Evolutionary conservation across 2,113 vertebrate genomes (phyloP), one percentile per base, ranked within the genome.

Genomic region (Hippoglossus stenolepis): DNA sequence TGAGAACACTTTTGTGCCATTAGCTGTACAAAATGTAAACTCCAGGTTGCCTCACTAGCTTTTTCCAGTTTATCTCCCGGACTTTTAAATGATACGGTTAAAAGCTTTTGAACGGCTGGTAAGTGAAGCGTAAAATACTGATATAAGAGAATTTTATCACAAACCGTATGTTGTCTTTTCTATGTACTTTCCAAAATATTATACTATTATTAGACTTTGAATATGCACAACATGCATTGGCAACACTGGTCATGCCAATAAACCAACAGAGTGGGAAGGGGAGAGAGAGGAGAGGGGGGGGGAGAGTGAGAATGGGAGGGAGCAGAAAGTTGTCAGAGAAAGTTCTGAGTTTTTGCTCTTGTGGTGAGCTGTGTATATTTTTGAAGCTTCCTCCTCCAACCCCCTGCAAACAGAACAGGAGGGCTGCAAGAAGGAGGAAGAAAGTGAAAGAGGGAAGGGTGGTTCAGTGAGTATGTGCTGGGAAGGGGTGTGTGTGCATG

Each of bases 381-480:
- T 57, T 79, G 77, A 17, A 70, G 82, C 81, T 88, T 89, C 84
- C 85, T 87, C 77, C 79, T 87, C 76, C 74, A 80, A 90, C 51
- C 77, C 77, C 86, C 89, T 20, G 69, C 79, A 70, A 82, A 86
- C 79, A 85, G 78, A 65, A 88, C 79, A 85, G 78, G 69, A 89
- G 85, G 67, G 73, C 47, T 11, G 9, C 61, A 71, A 70, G 73
- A 73, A 64, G 57, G 85, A 74, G 80, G 79, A 81, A 80, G 73
- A 91, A 73, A 70, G 72, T 77, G 57, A 82, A 82, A 83, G 45
- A 78, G 71, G 75, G 83, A 87, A 65, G 80, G 84, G 60, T 85
- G 82, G 88, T 73, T 91, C 82, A 90, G 80, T 90, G 87, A 91
- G 89, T 92, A 77, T 92, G 84, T 86, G 86, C 73, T 83, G 84